These are phyloP conservation scores for Drosophila yooni DNA, from an alignment of 2,888 invertebrate genomes.

Conservation along the genomic window DNA sequence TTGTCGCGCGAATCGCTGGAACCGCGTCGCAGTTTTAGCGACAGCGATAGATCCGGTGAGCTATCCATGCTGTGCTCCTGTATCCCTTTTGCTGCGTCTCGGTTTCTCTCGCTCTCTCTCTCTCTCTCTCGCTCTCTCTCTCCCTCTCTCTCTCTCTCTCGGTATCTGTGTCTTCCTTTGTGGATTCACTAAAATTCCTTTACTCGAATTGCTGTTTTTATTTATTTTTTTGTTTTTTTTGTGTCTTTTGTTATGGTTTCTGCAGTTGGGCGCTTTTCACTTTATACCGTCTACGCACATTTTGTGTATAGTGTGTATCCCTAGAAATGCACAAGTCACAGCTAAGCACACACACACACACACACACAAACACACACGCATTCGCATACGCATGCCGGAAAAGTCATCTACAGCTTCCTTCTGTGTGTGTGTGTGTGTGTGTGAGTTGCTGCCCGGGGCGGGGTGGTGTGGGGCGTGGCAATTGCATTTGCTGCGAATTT, in stretches of 20 bases:
- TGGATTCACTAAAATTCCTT: conserved; percentile 39
- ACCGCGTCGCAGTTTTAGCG: conserved; percentile 92
- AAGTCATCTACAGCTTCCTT: conserved; percentile 16
- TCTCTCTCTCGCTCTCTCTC: conserved; percentile 2
- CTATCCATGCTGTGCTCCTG: conserved; percentile 87
- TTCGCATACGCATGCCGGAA: conserved; percentile 18
- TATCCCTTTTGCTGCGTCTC: background rate
- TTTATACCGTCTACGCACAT: conserved; percentile 63
- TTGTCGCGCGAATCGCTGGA: conserved; percentile 95
- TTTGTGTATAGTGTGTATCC: conserved; percentile 79
- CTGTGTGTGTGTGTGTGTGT: background rate
- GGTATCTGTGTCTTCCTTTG: background rate
- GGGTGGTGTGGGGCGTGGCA: conserved; percentile 71
- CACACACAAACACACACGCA: conserved; percentile 28
- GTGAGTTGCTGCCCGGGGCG: conserved; percentile 2
- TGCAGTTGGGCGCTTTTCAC: conserved; percentile 53
- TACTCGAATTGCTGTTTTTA: conserved; percentile 21
- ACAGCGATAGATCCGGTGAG: conserved; percentile 94
- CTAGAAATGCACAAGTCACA: conserved; percentile 66
- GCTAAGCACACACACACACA: conserved; percentile 30
- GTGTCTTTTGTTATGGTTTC: conserved; percentile 37
- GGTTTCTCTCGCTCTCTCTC: background rate
- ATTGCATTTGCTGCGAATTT: conserved; percentile 78
- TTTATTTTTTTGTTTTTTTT: conserved; percentile 15
- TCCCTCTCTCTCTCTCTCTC: conserved; percentile 1